These are phyloP conservation scores for Hemicentrotus pulcherrimus DNA, from an alignment of 35 echinoderm and acorn worm genomes.

Conservation along the genomic window DNA sequence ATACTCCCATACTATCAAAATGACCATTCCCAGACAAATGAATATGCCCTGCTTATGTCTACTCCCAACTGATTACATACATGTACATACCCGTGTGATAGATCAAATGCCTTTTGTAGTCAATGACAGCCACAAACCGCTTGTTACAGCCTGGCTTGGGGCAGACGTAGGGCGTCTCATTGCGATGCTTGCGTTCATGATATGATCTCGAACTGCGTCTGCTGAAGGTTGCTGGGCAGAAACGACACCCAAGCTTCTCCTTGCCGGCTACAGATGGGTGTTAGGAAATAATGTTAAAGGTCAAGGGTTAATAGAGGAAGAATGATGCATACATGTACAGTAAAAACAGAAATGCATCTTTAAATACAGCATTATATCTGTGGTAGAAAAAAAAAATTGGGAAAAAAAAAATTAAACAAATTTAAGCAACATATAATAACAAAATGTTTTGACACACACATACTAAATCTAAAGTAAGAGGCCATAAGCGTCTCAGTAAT, in stretches of 20 bases:
- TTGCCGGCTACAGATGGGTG: slow-evolving; percentile 59
- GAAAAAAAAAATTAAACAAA: too few relatives aligned
- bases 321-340: not conserved
- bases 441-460: too few relatives aligned
- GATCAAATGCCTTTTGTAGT: slow-evolving; percentile 97
- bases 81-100: slow-evolving; percentile 85
- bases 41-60: too few relatives aligned
- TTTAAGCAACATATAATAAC: too few relatives aligned
- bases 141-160: slow-evolving; percentile 99
- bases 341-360: not conserved
- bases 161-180: slow-evolving; percentile 93
- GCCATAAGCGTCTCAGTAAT: too few relatives aligned
- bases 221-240: slow-evolving; percentile 90
- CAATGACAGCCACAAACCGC: slow-evolving; percentile 95
- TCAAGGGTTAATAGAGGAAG: not conserved
- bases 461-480: too few relatives aligned
- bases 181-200: slow-evolving; percentile 88
- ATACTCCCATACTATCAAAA: too few relatives aligned
- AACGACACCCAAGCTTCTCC: slow-evolving; percentile 91
- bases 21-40: too few relatives aligned
- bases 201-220: slow-evolving; percentile 91
- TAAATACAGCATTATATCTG: not conserved
- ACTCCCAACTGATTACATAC: too few relatives aligned
- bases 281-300: not conserved
- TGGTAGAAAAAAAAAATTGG: too few relatives aligned